Evolutionary conservation across 2,113 vertebrate genomes (phyloP).

Genomic region (Lynx canadensis): DNA sequence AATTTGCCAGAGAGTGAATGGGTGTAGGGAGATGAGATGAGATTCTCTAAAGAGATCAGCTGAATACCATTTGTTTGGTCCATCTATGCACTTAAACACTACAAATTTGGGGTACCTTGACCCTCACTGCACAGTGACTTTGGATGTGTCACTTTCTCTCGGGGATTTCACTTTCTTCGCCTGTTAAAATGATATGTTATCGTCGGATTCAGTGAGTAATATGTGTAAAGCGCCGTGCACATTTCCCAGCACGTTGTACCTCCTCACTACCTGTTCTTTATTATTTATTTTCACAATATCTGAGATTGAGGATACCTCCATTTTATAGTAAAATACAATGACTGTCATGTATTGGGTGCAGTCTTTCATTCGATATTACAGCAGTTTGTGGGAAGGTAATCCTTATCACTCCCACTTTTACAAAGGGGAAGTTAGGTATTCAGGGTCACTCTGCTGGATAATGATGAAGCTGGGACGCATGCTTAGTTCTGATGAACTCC

Average conservation of each 20-base stretch:
- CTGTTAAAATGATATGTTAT: background rate
- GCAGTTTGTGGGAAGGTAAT: background rate
- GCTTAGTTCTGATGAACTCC: slow-evolving; percentile 36
- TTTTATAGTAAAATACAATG: background rate
- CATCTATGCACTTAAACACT: background rate
- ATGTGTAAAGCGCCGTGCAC: background rate
- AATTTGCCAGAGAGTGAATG: background rate
- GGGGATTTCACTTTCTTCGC: background rate
- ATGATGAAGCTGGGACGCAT: background rate
- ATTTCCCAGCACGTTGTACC: background rate
- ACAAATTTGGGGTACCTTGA: background rate
- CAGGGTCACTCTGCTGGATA: background rate
- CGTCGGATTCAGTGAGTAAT: background rate
- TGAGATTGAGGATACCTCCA: background rate
- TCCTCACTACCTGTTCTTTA: background rate
- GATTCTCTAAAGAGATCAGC: background rate
- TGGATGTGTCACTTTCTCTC: background rate
- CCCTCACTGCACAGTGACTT: background rate
- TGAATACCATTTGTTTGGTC: background rate
- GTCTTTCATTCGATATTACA: background rate
- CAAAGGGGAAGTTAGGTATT: background rate
- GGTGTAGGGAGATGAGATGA: too few relatives aligned
- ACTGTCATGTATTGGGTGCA: background rate
- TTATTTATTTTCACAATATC: background rate
- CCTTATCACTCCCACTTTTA: background rate